Conservation (phyloP, 2,797 vertebrate genomes). For the Anniella stebbinsi region DNA sequence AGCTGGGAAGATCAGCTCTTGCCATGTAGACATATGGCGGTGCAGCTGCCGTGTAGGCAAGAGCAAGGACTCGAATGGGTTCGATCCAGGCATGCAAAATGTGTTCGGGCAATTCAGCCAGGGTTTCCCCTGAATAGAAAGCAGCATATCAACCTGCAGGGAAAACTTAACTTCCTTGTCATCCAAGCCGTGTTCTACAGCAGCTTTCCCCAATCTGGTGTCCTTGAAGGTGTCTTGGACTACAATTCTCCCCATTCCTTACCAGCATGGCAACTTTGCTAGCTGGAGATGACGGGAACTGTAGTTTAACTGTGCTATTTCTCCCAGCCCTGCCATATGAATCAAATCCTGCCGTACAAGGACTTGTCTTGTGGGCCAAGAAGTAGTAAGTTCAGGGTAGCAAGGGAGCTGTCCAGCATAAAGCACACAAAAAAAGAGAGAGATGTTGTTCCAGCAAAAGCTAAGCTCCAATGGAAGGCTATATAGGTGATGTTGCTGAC, state of each 20-base stretch:
- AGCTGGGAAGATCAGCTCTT: neutral
- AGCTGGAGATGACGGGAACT: neutral
- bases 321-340: too few species aligned
- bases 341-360: too few species aligned
- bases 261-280: neutral
- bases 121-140: neutral
- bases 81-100: neutral
- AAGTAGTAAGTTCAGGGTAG: too few species aligned
- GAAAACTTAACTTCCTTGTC: neutral
- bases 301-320: neutral
- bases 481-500: too few species aligned
- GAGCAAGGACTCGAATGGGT: rapidly evolving
- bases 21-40: neutral
- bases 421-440: too few species aligned
- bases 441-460: too few species aligned
- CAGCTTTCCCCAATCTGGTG: neutral
- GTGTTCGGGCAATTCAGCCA: neutral
- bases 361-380: too few species aligned
- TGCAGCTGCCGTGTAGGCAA: neutral
- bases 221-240: neutral
- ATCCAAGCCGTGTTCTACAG: neutral
- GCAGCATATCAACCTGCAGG: neutral
- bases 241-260: neutral
- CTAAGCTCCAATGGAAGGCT: too few species aligned
- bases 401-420: too few species aligned